Evolutionary conservation across 2,888 invertebrate genomes (phyloP), one percentile per base, ranked within the genome.

Genomic region (Nomada lathburiana): DNA sequence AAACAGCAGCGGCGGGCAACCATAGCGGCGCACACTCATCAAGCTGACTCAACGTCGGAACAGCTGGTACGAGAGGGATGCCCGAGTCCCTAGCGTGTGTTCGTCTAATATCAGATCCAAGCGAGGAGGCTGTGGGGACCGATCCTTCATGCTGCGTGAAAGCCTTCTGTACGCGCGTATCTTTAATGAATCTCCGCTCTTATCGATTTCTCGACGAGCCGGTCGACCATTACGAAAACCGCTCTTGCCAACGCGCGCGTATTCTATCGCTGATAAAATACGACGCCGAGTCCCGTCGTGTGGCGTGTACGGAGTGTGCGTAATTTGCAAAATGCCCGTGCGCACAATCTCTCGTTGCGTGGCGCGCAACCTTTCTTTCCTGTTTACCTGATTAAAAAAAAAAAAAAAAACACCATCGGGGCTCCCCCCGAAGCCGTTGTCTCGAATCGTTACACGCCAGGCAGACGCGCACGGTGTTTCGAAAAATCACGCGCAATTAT

Each of bases 181-280:
- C 80, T 86, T 82, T 85, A 87, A 86, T 80, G 81, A 87, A 87
- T 87, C 85, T 81, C 76, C 76, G 44, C 68, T 62, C 63, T 83
- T 86, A 76, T 85, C 83, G 83, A 85, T 85, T 75, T 83, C 57
- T 80, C 73, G 64, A 20, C 57, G 69, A 83, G 65, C 65, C 13
- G 57, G 5, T 47, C 63, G 64, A 72, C 53, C 63, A 71, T 76
- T 57, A 68, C 72, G 69, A 83, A 69, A 52, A 68, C 63, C 68
- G 57, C 52, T 63, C 18, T 53, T 29, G 42, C 44, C 68, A 36
- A 55, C 57, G 23, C 44, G 64, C 29, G 60, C 29, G 16, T 62
- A 67, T 64, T 50, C 59, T 47, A 42, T 53, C 11, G 29, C 23
- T 47, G 69, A 44, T 64, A 59, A 67, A 67, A 77, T 55, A 59